Evolutionary conservation across 2,797 vertebrate species (phyloP).

Genomic region (Pyrrhura leucotis): DNA sequence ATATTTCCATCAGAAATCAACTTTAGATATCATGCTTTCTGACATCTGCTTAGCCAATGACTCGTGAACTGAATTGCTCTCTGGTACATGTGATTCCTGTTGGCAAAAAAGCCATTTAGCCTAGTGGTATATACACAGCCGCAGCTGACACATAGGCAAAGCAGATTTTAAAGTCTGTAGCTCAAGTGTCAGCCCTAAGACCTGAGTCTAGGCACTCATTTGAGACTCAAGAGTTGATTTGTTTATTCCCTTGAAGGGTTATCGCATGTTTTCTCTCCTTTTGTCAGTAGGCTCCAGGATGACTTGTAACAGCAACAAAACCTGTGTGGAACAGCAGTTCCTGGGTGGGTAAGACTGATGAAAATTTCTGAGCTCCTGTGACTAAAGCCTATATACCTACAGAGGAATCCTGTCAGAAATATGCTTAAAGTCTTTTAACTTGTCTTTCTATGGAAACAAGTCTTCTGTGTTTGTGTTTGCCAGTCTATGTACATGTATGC

Average conservation of each 20-base stretch:
- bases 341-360: background rate
- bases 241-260: constrained; percentile 47
- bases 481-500: background rate
- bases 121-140: background rate
- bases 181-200: constrained; percentile 55
- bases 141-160: background rate
- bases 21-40: constrained; percentile 13
- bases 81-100: background rate
- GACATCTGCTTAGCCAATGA: constrained; percentile 29
- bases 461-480: background rate
- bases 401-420: constrained; percentile 40
- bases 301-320: background rate
- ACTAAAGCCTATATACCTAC: background rate
- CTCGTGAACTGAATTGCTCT: constrained; percentile 5
- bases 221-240: constrained; percentile 13
- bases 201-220: constrained; percentile 22
- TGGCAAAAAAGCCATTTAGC: background rate
- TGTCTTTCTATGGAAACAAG: background rate
- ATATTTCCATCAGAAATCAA: constrained; percentile 51
- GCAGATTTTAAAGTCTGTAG: constrained; percentile 42
- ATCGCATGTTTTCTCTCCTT: background rate
- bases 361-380: background rate
- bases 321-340: background rate
- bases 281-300: background rate
- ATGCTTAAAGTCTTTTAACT: constrained; percentile 9